Evolutionary conservation across 2,797 vertebrate species (phyloP), one percentile per base, ranked within the genome.

Genomic region (Xiphorhynchus erythropygius): DNA sequence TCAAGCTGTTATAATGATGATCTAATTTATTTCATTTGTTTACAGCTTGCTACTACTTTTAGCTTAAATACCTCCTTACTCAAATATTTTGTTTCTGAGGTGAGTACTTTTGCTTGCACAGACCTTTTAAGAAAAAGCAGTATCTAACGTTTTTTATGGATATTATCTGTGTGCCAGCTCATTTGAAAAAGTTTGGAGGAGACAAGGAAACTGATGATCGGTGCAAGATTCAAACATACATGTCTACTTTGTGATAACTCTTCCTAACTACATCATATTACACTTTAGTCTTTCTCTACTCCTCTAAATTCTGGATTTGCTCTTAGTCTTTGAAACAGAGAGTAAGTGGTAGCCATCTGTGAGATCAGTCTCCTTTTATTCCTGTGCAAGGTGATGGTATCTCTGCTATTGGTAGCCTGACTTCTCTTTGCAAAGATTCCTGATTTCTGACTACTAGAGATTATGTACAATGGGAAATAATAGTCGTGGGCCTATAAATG

Each of bases 41-140:
- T 96, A 85, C 93, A 97, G 97, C 89, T 97, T 94, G 94, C 95
- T 76, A 83, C 64, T 52, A 55, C 93, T 69, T 92, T 96, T 63
- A 63, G 91, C 71, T 86, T 90, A 90, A 97, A 95, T 28, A 94
- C 77, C 3, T 41, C 73, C 83, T 62, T 94, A 18, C 9, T 97
- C 71, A 94, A 96, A 84, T 56, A 19, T 22, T 35, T 97, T 74
- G 39, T 98, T 42, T 96, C 96, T 57, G 63, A 93, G 97, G 97
- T 98, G 41, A 83, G 96, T 96, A 55, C 39, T 79, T 90, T 18
- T 65, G 67, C 39, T 86, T 90, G 14, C 41, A 82, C 14, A 70
- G 33, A 59, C 17, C 23, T 80, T 85, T 67, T 25, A 85, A 80
- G 41, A 83, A 67, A 57, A 49, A 67, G 18, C 44, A 80, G 17